Evolutionary conservation across 2,113 vertebrate species (phyloP).

Genomic region (Brachionichthys hirsutus): DNA sequence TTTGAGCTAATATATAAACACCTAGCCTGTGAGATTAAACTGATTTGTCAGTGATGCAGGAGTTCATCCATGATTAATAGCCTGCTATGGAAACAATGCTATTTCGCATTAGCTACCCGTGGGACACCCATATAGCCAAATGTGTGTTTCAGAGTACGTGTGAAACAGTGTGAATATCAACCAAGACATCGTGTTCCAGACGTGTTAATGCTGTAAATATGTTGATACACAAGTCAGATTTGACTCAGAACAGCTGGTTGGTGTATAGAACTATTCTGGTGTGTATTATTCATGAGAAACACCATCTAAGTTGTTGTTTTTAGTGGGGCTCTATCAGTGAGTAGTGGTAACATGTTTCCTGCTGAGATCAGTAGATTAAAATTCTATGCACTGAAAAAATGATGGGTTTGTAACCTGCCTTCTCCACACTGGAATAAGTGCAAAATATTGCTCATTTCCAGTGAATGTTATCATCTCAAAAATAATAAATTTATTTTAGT

Average conservation of each 20-base stretch:
- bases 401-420: background rate
- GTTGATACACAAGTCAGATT: slow-evolving; percentile 35
- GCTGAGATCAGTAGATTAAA: slow-evolving; percentile 1
- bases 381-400: background rate
- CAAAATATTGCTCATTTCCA: no score
- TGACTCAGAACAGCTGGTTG: slow-evolving; percentile 25
- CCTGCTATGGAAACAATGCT: slow-evolving; percentile 75
- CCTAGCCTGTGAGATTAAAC: slow-evolving; percentile 73
- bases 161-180: slow-evolving; percentile 49
- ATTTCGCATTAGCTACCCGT: slow-evolving; percentile 77
- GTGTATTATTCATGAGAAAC: slow-evolving; percentile 50
- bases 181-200: slow-evolving; percentile 48
- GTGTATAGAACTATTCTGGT: slow-evolving; percentile 6
- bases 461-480: no score
- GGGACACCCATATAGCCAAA: slow-evolving; percentile 55
- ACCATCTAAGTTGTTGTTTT: background rate
- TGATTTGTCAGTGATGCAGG: slow-evolving; percentile 80
- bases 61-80: slow-evolving; percentile 83
- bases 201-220: slow-evolving; percentile 34
- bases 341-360: background rate
- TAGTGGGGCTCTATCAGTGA: background rate
- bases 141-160: slow-evolving; percentile 43
- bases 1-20: slow-evolving; percentile 12
- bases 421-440: background rate
- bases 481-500: no score